Percentiles rank a stretch among this genome's conserved stretches.
Conservation (phyloP, 2,888 invertebrate genomes). For the Cephus spinipes region DNA sequence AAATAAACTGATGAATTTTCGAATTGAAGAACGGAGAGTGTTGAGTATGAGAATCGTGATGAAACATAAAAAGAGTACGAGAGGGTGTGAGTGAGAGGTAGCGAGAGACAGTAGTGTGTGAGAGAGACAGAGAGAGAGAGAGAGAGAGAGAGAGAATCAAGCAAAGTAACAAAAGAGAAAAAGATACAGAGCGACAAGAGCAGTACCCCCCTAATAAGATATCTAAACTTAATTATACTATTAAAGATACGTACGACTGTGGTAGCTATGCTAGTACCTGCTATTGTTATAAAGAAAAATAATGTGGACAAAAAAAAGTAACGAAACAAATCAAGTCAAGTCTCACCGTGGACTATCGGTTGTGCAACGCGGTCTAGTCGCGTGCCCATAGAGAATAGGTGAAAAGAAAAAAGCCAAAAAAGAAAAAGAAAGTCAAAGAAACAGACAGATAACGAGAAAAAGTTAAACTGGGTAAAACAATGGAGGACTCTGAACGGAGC, state of each 20-base stretch:
- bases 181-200: constrained; percentile 4
- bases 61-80: background rate
- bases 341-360: constrained; percentile 5
- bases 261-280: constrained; percentile 70
- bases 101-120: constrained; percentile 13
- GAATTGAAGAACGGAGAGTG: background rate
- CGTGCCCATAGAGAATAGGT: background rate
- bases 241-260: constrained; percentile 68
- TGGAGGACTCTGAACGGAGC: background rate
- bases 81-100: constrained; percentile 2
- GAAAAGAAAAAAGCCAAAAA: too few relatives aligned
- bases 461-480: too few relatives aligned
- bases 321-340: constrained; percentile 5
- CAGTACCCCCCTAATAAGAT: constrained; percentile 53
- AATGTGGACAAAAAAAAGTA: constrained; percentile 19
- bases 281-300: constrained; percentile 61
- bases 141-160: constrained; percentile 17
- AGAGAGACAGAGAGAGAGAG: constrained; percentile 23
- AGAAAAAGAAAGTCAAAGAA: background rate
- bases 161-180: background rate
- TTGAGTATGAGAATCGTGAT: too few relatives aligned
- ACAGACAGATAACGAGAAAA: background rate
- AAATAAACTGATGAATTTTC: background rate
- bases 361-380: background rate
- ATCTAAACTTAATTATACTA: constrained; percentile 63